Evolutionary conservation across 2,888 invertebrate species (phyloP).

Genomic region (Thereva unica): DNA sequence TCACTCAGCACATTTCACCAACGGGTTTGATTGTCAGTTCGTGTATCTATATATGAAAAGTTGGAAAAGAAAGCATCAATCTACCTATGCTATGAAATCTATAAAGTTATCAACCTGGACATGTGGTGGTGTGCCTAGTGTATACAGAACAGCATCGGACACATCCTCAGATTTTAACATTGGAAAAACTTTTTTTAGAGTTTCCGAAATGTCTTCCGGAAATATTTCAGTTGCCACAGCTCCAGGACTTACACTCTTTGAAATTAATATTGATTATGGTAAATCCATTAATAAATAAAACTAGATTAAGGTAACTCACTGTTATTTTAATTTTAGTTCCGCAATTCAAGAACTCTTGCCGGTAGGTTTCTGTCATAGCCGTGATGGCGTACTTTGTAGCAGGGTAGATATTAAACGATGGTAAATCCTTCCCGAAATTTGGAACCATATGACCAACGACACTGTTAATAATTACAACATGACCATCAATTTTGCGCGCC

Average conservation of each 20-base stretch:
- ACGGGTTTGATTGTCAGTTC: conserved; percentile 32
- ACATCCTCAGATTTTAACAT: conserved; percentile 54
- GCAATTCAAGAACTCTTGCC: conserved; percentile 52
- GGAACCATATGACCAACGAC: conserved; percentile 50
- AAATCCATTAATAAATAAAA: not conserved
- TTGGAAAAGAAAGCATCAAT: not conserved
- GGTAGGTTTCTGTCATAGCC: conserved; percentile 52
- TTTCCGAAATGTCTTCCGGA: conserved; percentile 43
- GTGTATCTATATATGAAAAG: conserved; percentile 22
- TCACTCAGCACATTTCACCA: conserved; percentile 17
- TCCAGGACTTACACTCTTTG: conserved; percentile 54
- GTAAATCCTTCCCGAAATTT: conserved; percentile 49
- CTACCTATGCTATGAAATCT: not conserved
- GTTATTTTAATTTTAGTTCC: conserved; percentile 50
- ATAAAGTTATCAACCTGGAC: conserved; percentile 44
- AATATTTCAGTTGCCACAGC: conserved; percentile 56
- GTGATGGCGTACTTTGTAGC: conserved; percentile 55
- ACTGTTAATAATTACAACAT: conserved; percentile 60
- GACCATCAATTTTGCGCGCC: conserved; percentile 58
- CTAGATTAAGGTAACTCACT: conserved; percentile 42
- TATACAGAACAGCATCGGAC: conserved; percentile 54
- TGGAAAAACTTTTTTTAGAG: conserved; percentile 45
- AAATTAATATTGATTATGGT: not conserved
- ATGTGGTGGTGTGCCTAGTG: conserved; percentile 51
- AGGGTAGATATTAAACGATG: conserved; percentile 52